Base-by-base conservation (phyloP, 2,888 invertebrate genomes). In the Hydrotaea cyrtoneurina region DNA sequence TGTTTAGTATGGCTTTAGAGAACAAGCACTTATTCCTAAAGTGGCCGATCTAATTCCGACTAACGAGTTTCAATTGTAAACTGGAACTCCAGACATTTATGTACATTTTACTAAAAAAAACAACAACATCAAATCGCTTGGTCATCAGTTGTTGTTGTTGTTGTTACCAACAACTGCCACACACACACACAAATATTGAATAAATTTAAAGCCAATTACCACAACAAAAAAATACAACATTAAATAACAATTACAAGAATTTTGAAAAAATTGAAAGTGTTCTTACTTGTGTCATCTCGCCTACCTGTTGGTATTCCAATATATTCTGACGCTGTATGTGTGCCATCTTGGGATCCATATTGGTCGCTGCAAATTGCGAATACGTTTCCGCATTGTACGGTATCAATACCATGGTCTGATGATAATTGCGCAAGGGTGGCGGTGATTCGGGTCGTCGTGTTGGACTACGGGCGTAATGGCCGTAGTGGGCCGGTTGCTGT, bases 381-480 rank as follows among this genome's bases (percentile, higher is more conserved):
- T 92, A 92, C 46, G 92, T 90, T 85, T 92, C 92, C 36, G 92
- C 91, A 89, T 94, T 94, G 89, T 95, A 95, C 0, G 95, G 95
- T 87, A 96, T 95, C 86, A 95, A 94, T 59, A 94, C 93, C 91
- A 95, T 94, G 0, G 95, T 94, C 90, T 95, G 95, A 86, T 95
- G 95, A 89, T 95, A 95, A 86, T 93, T 94, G 46, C 95, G 93
- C 81, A 95, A 93, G 0, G 96, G 95, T 0, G 96, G 95, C 7
- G 96, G 95, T 0, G 95, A 95, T 90, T 95, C 95, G 0, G 95
- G 95, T 21, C 95, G 92, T 21, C 92, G 86, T 0, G 92, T 92
- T 21, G 92, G 92, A 83, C 92, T 92, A 72, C 92, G 88, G 0
- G 92, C 93, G 83, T 92, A 93, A 71, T 93, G 92, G 50, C 92